Evolutionary conservation across 1,140 invertebrate genomes (phyloP), one percentile per base, ranked within the genome.

Genomic region (Elysia chlorotica): DNA sequence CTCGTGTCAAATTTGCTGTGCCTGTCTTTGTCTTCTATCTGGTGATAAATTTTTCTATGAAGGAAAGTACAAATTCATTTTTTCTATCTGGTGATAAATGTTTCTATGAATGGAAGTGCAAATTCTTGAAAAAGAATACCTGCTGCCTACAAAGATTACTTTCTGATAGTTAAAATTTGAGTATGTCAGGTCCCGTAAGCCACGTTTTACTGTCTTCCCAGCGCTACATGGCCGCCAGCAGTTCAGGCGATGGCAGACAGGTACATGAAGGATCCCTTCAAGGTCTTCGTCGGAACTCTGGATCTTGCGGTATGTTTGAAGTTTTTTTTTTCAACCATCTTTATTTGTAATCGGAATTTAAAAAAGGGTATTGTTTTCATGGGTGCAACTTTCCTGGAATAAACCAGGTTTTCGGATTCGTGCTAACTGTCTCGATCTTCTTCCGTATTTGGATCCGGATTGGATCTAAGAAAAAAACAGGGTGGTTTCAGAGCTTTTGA

Each of bases 201-300:
- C n/a, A n/a, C n/a, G n/a, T n/a, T n/a, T n/a, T n/a, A n/a, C n/a
- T n/a, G n/a, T 74, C 35, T 73, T 86, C 85, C 59, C 74, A 93
- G 92, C 88, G 95, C 96, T 21, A 98, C 95, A 0, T 97, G 95
- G 95, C 95, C 95, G 2, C 80, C 88, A 36, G 93, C 91, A 59
- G 95, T 98, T 2, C 90, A 94, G 41, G 88, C 93, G 31, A 86
- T 98, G 48, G 95, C 95, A 0, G 89, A 92, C 74, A 91, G 91
- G 0, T 97, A 97, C 81, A 94, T 96, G 92, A 92, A 90, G 57
- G 90, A 96, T 88, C 95, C 96, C 0, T 90, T 97, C 31, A 93
- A 95, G 88, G 92, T 98, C 2, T 94, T 92, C 87, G 93, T 98
- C 31, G 95, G 96, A 21, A 92, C 93, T 0, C 87, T 97, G 6